Conservation (phyloP, 2,888 invertebrate species). For the Cephus nigrinus region DNA sequence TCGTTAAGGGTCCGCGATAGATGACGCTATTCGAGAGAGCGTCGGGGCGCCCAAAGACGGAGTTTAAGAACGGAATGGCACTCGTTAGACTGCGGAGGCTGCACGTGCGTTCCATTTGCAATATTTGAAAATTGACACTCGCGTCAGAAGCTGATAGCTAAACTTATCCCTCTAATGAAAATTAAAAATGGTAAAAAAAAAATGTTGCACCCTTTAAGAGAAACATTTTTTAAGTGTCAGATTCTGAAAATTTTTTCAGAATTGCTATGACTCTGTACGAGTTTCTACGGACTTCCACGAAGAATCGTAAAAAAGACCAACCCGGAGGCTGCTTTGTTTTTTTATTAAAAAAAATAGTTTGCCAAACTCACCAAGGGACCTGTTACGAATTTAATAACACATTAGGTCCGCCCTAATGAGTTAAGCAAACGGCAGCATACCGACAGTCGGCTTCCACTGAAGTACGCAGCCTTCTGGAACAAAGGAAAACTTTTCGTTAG, state of each 20-base stretch:
- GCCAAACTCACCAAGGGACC: constrained; percentile 25
- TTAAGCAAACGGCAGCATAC: constrained; percentile 37
- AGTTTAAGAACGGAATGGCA: no score
- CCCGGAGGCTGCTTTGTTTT: background rate
- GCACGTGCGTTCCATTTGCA: no score
- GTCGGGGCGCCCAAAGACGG: no score
- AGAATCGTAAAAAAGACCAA: constrained; percentile 9
- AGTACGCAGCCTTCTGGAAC: constrained; percentile 28
- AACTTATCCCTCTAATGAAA: no score
- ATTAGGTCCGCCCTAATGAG: constrained; percentile 46
- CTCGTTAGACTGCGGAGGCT: no score
- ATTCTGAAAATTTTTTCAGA: background rate
- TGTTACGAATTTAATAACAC: constrained; percentile 43
- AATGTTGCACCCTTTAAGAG: no score
- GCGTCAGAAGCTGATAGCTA: no score
- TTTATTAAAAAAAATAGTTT: constrained; percentile 4
- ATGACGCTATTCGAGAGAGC: no score
- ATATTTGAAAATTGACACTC: no score
- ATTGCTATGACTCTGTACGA: no score
- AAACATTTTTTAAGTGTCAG: no score
- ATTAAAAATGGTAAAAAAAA: no score
- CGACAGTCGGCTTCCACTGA: background rate
- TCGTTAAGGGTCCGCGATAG: constrained; percentile 19
- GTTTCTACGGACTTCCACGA: constrained; percentile 6
- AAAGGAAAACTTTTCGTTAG: constrained; percentile 37